Evolutionary conservation across 1,140 invertebrate species (phyloP).

Genomic region (Penaeus indicus): DNA sequence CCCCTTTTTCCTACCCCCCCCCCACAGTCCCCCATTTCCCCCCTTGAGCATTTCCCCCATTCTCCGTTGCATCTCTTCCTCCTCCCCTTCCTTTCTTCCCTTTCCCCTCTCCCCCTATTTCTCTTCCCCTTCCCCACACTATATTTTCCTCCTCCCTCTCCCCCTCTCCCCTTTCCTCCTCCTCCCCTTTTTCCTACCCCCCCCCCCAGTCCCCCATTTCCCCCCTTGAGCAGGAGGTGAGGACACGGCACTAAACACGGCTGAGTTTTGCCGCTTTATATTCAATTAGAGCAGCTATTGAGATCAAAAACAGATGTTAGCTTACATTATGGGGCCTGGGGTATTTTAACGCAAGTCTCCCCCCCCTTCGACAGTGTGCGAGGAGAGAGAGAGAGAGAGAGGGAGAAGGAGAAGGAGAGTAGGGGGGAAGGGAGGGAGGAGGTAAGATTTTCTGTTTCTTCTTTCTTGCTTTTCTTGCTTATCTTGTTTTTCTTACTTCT

Average conservation of each 20-base stretch:
- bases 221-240: slow-evolving; percentile 5
- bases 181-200: not conserved
- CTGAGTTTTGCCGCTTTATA: slow-evolving; percentile 60
- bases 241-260: slow-evolving; percentile 59
- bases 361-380: not conserved
- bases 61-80: not conserved
- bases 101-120: too few relatives aligned
- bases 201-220: not conserved
- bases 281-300: slow-evolving; percentile 62
- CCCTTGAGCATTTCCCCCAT: not conserved
- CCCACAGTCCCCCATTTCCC: not conserved
- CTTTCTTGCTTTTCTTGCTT: too few relatives aligned
- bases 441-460: too few relatives aligned
- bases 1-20: not conserved
- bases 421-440: not conserved
- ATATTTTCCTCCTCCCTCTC: not conserved
- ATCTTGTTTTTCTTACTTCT: too few relatives aligned
- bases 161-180: not conserved
- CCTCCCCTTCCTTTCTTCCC: not conserved
- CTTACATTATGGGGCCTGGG: slow-evolving; percentile 43
- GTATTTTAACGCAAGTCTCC: slow-evolving; percentile 49
- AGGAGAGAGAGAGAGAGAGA: not conserved
- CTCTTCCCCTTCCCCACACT: not conserved
- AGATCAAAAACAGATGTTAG: slow-evolving; percentile 60
- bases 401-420: not conserved